Evolutionary conservation across 2,113 vertebrate genomes (phyloP).

Genomic region (Caracal caracal): DNA sequence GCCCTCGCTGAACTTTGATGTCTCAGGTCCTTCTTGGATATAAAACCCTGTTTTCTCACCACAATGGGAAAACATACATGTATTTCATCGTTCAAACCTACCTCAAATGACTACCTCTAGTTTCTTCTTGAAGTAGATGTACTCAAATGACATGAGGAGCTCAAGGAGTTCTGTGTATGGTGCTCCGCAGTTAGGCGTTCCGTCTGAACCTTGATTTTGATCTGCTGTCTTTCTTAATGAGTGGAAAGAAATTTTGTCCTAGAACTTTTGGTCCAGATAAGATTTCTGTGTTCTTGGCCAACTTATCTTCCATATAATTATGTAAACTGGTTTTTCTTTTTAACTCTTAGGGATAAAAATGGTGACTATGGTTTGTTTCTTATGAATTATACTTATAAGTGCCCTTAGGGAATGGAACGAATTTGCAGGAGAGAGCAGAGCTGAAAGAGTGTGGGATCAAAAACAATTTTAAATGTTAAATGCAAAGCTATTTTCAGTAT

Average conservation of each 20-base stretch:
- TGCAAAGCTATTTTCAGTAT: constrained; percentile 82
- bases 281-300: constrained; percentile 67
- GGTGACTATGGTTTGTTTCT: constrained; percentile 67
- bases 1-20: background rate
- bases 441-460: constrained; percentile 80
- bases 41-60: background rate
- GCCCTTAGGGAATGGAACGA: constrained; percentile 66
- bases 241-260: constrained; percentile 65
- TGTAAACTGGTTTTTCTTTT: constrained; percentile 71
- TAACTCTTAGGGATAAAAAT: constrained; percentile 73
- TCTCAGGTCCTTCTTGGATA: constrained; percentile 1
- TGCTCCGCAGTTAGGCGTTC: background rate
- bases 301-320: constrained; percentile 71
- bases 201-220: constrained; percentile 10
- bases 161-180: background rate
- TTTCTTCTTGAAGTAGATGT: background rate
- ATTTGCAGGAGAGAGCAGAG: constrained; percentile 72
- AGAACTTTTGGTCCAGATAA: constrained; percentile 77
- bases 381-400: constrained; percentile 70
- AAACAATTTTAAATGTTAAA: constrained; percentile 83
- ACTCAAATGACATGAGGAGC: background rate
- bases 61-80: background rate
- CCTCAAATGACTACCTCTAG: background rate
- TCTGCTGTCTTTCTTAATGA: constrained; percentile 60
- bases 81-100: background rate